Evolutionary conservation across 2,888 invertebrate species (phyloP), one percentile per base, ranked within the genome.

Genomic region (Nomada goodeniana): DNA sequence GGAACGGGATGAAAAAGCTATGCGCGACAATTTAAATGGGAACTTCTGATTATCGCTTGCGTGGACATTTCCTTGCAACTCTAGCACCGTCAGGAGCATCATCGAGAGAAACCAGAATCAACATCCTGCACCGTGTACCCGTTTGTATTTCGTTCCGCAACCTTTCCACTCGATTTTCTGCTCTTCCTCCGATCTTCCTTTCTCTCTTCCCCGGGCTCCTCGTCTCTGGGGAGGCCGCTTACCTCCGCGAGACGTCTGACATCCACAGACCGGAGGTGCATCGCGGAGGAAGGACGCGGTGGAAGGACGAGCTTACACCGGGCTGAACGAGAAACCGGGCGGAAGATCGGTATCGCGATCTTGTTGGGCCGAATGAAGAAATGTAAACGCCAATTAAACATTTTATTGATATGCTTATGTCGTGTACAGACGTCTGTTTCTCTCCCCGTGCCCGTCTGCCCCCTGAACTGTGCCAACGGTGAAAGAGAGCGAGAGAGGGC

Each of bases 381-480:
- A 92, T 92, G 92, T 92, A 92, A 92, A 92, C 89, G 92, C 91
- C 92, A 92, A 92, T 92, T 92, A 92, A 92, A 92, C 92, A 92
- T 91, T 92, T 92, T 92, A 92, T 92, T 92, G 91, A 92, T 92
- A 92, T 90, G 92, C 91, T 92, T 91, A 91, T 91, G 92, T 92
- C 92, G 90, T 90, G 92, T 91, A 85, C 87, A 80, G 84, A 88
- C 86, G 89, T 91, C 90, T 76, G 82, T 83, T 86, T 75, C 80
- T 55, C 70, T 52, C 69, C 64, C 59, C n/a, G 59, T 53, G 15
- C 3, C 68, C n/a, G 15, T 36, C 13, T 29, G 50, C 5, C 36
- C 44, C 23, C n/a, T 15, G 63, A 47, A n/a, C 15, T 50, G 26
- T 36, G 47, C 15, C 20, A 42, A 26, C 2, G 11, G 60, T 13